Base-by-base conservation (phyloP, 1,140 invertebrate species). In the Megathymus violae region DNA sequence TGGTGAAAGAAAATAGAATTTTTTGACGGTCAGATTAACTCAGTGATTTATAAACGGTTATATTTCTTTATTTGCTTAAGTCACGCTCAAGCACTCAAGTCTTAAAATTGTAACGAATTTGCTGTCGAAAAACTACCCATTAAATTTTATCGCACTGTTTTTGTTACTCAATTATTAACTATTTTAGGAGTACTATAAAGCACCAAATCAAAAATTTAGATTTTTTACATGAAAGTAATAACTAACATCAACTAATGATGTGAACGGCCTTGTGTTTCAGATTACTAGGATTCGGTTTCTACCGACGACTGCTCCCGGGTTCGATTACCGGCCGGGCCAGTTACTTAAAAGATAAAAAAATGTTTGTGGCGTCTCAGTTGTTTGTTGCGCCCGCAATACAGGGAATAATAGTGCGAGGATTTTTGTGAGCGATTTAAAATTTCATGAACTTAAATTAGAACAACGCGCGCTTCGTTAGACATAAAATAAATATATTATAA, bases 51-150 rank as follows among this genome's bases (percentile, higher is more conserved):
- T 77, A 65, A 64, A 62, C 50, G 43, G 46, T 64, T 50, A 60
- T 69, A 65, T 67, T 71, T 68, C 66, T 82, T 84, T 82, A 86
- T 81, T 80, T 74, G 69, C 62, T 62, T 47, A 74, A 74, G 74
- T 83, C 82, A 83, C 82, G 82, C 80, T 76, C 60, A 14, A 64
- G 67, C 61, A 65, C 80, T 76, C 59, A 31, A 65, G 48, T 62
- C 64, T 65, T 76, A 76, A 76, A 76, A 76, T 52, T 65, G 62
- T 74, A 72, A 73, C 66, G 60, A 76, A 64, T 72, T 67, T 72
- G 65, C 52, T 44, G 47, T 36, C 60, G 62, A 46, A 64, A 56
- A 67, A 69, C 61, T 67, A 71, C 66, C 60, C 48, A 63, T 67
- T 60, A 71, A 64, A 64, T 38, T 64, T 44, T 62, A 51, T 51